Base-by-base conservation (phyloP, 2,797 vertebrate genomes). In the Chelidonichthys spinosus region DNA sequence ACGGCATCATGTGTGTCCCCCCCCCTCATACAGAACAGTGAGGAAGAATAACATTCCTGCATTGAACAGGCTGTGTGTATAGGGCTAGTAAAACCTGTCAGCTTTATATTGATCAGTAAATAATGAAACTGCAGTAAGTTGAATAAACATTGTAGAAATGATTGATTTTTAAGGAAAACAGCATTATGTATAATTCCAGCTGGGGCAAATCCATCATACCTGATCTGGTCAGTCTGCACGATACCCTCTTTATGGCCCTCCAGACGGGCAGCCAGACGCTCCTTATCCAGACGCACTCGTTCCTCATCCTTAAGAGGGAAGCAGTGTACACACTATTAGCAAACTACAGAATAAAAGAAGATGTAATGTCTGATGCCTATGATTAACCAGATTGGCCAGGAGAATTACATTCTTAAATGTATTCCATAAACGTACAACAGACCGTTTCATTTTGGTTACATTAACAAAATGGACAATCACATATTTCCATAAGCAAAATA, bases 241-340 rank as follows among this genome's bases (percentile, higher is more conserved):
- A 98, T 99, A 61, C 98, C 97, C 90, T 99, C 98, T 85, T 99
- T 99, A 81, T 99, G 98, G 15, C 97, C 97, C 81, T 99, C 98
- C 94, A 99, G 94, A 63, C 98, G 96, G 79, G 98, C 98, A 32
- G 98, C 98, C 94, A 99, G 87, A 15, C 98, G 96, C 92, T 99
- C 98, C 83, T 99, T 99, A 91, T 99, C 98, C 66, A 99, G 95
- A 61, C 98, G 98, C 52, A 99, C 98, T 50, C 98, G 96, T 81
- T 99, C 98, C 72, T 98, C 98, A 98, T 99, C 98, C 98, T 99
- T 68, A 18, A 35, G 71, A 78, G 13, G 4, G 91, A 84, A 59
- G 72, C 15, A 66, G 39, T 11, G 7, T n/a, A 44, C 35, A 76
- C 1, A 46, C 3, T 32, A 13, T 70, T 5, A 68, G 7, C 13